These are phyloP conservation scores for Enoplosus armatus DNA, from an alignment of 2,797 vertebrate species.

Conservation along the genomic window DNA sequence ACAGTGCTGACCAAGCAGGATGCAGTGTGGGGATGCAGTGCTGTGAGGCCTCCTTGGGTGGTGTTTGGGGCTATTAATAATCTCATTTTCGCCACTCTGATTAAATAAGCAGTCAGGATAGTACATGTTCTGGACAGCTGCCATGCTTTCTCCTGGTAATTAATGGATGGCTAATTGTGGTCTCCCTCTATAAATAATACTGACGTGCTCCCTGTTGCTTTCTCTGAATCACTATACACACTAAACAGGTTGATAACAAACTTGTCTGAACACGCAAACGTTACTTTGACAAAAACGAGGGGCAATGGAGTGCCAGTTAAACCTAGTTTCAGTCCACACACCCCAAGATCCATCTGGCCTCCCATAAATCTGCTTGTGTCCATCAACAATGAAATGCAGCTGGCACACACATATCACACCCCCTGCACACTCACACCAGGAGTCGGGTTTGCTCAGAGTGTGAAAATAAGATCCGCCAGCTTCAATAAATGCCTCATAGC, in stretches of 20 bases:
- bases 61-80: constrained; percentile 81
- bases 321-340: constrained; percentile 64
- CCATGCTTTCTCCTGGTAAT: constrained; percentile 78
- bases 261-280: constrained; percentile 10
- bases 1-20: constrained; percentile 53
- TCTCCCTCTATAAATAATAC: constrained; percentile 81
- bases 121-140: constrained; percentile 77
- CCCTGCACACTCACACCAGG: constrained; percentile 66
- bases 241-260: constrained; percentile 23
- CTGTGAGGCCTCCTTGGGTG: constrained; percentile 75
- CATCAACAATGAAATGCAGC: constrained; percentile 86
- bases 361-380: constrained; percentile 88
- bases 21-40: constrained; percentile 61
- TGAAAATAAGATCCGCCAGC: constrained; percentile 89
- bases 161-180: constrained; percentile 85
- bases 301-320: constrained; percentile 75
- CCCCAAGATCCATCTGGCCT: constrained; percentile 70
- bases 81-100: constrained; percentile 75
- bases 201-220: constrained; percentile 30
- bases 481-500: constrained; percentile 86
- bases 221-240: constrained; percentile 24
- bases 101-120: constrained; percentile 78
- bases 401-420: constrained; percentile 74
- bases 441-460: constrained; percentile 84
- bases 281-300: constrained; percentile 53